phyloP scores from a whole-genome alignment of 2,888 invertebrate genomes.

The Dysmachus trigonus region DNA sequence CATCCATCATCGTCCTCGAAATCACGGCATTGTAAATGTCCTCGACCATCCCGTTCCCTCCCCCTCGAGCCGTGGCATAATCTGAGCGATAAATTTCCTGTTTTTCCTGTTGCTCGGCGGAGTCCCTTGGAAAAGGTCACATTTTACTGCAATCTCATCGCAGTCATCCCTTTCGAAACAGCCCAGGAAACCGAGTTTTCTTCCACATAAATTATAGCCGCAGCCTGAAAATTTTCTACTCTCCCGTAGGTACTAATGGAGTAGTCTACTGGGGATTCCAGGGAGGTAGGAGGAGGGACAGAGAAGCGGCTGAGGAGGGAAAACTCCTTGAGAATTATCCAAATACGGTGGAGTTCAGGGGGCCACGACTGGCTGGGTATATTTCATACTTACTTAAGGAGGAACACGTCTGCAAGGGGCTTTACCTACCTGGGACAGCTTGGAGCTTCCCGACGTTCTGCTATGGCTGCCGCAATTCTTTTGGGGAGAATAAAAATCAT shows the following conservation, averaged over 20 bases:
- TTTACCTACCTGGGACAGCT: not conserved
- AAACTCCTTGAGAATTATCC: constrained; percentile 7
- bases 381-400: constrained; percentile 21
- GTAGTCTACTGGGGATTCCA: not conserved
- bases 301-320: not conserved
- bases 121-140: not conserved
- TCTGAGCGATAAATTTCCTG: constrained; percentile 14
- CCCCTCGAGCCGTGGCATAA: not conserved
- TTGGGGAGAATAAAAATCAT: constrained; percentile 3
- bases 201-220: constrained; percentile 16
- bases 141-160: constrained; percentile 30
- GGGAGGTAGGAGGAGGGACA: not conserved
- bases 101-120: constrained; percentile 8
- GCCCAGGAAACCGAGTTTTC: constrained; percentile 15
- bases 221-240: constrained; percentile 2
- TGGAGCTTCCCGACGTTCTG: not conserved
- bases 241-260: constrained; percentile 10
- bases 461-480: not conserved
- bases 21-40: constrained; percentile 19
- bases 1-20: constrained; percentile 10
- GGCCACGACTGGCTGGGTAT: not conserved
- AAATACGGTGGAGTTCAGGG: not conserved
- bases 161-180: constrained; percentile 16
- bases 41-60: not conserved
- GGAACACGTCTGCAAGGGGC: not conserved